phyloP scores from a whole-genome alignment of 92 coral and sea anemone genomes.

The Palythoa grandiflora region DNA sequence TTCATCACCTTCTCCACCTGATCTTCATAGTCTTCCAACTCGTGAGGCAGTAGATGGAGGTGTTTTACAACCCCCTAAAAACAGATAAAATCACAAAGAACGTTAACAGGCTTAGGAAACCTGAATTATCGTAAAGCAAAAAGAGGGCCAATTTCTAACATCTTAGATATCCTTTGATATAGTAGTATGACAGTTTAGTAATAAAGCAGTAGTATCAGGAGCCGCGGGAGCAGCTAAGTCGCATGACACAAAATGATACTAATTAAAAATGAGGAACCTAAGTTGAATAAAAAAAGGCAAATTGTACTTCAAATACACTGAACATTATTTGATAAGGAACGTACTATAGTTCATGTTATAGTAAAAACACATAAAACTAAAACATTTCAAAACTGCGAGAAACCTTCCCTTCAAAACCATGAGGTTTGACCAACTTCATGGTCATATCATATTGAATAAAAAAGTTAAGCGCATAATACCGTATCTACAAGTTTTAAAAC shows the following conservation, averaged over 20 bases:
- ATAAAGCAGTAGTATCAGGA: too few species aligned
- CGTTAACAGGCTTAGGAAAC: neutral
- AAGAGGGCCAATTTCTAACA: neutral
- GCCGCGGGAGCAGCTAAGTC: too few species aligned
- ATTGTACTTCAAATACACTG: too few species aligned
- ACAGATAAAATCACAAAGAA: neutral
- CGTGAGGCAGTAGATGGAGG: conserved; percentile 90
- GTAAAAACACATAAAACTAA: too few species aligned
- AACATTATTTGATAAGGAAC: too few species aligned
- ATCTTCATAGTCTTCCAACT: conserved; percentile 94
- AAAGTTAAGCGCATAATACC: too few species aligned
- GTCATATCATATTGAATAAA: too few species aligned
- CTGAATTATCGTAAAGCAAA: neutral
- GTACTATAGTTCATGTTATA: too few species aligned
- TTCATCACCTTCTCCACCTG: conserved; percentile 95
- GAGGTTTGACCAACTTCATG: neutral
- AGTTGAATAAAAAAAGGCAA: too few species aligned
- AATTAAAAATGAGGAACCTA: too few species aligned
- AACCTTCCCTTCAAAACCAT: neutral
- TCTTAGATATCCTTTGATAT: neutral
- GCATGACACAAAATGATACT: too few species aligned
- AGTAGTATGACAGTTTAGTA: too few species aligned
- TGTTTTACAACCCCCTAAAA: conserved; percentile 92
- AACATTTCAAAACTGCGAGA: neutral
- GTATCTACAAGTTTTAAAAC: neutral